Evolutionary conservation across 2,797 vertebrate genomes (phyloP).

Genomic region (Mus caroli): DNA sequence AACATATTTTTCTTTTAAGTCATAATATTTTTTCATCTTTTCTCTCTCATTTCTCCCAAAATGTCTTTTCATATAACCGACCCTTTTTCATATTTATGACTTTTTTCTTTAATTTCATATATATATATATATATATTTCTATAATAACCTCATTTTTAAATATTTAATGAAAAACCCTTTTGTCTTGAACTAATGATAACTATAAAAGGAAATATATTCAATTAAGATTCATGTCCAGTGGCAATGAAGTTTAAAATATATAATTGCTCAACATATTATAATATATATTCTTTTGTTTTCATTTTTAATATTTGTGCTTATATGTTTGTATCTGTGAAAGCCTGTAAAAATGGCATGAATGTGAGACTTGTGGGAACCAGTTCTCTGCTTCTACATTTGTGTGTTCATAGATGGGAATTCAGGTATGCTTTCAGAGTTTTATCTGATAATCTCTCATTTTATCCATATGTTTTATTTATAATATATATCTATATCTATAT

Average conservation of each 20-base stretch:
- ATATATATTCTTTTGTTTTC: not conserved
- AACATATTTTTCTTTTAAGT: not conserved
- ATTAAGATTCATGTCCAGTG: too few relatives aligned
- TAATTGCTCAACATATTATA: not conserved
- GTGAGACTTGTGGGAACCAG: not conserved
- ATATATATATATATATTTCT: not conserved
- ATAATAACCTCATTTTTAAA: not conserved
- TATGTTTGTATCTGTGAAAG: not conserved
- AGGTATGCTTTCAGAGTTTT: not conserved
- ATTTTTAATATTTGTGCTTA: not conserved
- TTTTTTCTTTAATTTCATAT: not conserved
- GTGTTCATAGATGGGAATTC: too few relatives aligned
- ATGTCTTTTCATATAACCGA: accelerated
- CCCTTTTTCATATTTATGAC: not conserved
- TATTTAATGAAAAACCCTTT: not conserved
- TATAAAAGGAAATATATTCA: not conserved
- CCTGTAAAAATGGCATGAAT: not conserved
- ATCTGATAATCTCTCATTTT: too few relatives aligned
- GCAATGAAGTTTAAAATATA: not conserved
- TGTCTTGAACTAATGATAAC: not conserved
- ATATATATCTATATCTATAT: not conserved
- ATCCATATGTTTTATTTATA: too few relatives aligned
- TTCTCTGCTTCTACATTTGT: not conserved
- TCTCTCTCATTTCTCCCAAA: not conserved
- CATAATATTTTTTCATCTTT: not conserved